Evolutionary conservation across 2,888 invertebrate species (phyloP).

Genomic region (Pollenia amentaria): DNA sequence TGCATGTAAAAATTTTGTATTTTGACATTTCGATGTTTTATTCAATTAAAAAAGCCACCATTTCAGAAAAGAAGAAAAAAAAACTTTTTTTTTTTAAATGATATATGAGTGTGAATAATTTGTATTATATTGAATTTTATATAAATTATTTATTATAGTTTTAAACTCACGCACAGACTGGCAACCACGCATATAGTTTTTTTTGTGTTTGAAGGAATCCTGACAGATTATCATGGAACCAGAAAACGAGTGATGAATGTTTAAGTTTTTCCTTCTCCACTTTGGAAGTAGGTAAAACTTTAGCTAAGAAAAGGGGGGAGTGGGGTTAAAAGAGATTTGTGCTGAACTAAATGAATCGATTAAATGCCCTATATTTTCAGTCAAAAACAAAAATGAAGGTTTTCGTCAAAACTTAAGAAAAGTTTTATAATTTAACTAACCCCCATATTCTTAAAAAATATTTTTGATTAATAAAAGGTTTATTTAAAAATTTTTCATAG

Average conservation of each 20-base stretch:
- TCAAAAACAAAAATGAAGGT: no score
- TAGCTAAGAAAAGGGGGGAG: not conserved
- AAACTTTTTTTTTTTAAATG: conserved; percentile 25
- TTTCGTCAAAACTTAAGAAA: no score
- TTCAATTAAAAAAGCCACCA: conserved; percentile 64
- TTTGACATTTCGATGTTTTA: conserved; percentile 69
- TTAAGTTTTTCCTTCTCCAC: conserved; percentile 12
- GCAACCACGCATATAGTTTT: conserved; percentile 20
- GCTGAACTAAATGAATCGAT: no score
- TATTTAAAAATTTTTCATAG: no score
- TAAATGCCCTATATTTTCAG: no score
- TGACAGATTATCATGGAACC: conserved; percentile 60
- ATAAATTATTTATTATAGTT: conserved; percentile 46
- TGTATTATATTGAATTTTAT: conserved; percentile 18
- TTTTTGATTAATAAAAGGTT: no score
- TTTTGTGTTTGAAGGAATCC: conserved; percentile 13
- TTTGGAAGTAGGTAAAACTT: not conserved
- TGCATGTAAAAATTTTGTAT: conserved; percentile 49
- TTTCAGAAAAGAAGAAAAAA: not conserved
- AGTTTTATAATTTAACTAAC: no score
- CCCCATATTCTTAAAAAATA: no score
- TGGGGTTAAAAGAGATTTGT: no score
- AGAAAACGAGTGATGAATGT: conserved; percentile 60
- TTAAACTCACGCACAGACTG: conserved; percentile 38
- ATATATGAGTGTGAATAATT: conserved; percentile 65